A percentile compares a stretch with the other conserved stretches of the same genome.
Conservation (phyloP, 2,113 vertebrate species). For the Hippocampus abdominalis region DNA sequence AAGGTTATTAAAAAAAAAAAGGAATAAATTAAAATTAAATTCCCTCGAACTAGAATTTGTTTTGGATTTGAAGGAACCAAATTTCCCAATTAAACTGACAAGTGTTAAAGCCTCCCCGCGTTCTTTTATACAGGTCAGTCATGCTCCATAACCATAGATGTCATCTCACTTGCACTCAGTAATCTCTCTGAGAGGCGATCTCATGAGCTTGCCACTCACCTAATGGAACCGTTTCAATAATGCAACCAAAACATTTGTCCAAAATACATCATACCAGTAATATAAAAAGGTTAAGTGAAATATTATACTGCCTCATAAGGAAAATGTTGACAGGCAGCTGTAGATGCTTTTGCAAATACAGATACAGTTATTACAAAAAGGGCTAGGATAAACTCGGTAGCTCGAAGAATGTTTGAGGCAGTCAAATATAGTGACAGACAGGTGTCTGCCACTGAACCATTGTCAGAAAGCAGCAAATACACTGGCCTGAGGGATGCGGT, state of each 20-base stretch:
- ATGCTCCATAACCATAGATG: conserved; percentile 44
- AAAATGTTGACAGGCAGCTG: conserved; percentile 15
- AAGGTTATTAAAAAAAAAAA: too few species aligned
- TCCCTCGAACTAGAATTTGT: not conserved
- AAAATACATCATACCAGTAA: conserved; percentile 35
- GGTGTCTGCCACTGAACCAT: conserved; percentile 37
- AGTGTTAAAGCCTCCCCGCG: not conserved
- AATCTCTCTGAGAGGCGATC: conserved; percentile 69
- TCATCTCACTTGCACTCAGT: conserved; percentile 50
- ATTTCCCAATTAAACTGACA: not conserved
- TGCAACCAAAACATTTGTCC: conserved; percentile 44
- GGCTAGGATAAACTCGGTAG: not conserved
- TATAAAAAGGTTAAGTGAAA: conserved; percentile 20
- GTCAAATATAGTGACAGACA: conserved; percentile 48
- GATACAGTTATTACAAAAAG: conserved; percentile 4
- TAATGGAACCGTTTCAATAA: conserved; percentile 65
- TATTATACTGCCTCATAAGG: conserved; percentile 13
- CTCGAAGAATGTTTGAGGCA: conserved; percentile 13
- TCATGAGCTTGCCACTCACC: conserved; percentile 33
- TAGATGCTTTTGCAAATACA: conserved; percentile 18
- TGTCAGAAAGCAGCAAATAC: conserved; percentile 45
- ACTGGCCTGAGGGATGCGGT: conserved; percentile 34
- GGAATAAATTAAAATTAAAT: not conserved
- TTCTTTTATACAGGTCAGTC: conserved; percentile 36
- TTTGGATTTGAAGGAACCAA: not conserved